These are phyloP conservation scores for Sphecodes monilicornis DNA, from an alignment of 2,888 invertebrate species.

Conservation along the genomic window DNA sequence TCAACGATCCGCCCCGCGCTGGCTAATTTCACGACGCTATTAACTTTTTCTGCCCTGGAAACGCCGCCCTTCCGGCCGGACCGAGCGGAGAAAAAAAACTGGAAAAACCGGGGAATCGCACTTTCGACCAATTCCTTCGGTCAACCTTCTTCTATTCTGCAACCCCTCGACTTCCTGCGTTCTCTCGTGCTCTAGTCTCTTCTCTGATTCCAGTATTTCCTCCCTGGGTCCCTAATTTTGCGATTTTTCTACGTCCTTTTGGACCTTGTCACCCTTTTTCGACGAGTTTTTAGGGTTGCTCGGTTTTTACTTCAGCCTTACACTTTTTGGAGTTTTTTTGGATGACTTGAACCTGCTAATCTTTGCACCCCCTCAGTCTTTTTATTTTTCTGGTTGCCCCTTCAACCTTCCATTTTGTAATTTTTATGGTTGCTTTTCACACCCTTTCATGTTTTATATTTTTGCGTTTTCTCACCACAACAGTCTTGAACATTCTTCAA, in stretches of 20 bases:
- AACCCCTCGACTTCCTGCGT: not conserved
- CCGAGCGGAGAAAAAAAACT: constrained; percentile 10
- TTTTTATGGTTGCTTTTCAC: not conserved
- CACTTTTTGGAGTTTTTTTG: not conserved
- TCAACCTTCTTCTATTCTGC: constrained; percentile 21
- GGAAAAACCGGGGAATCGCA: constrained; percentile 56
- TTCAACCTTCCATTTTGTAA: too few species aligned
- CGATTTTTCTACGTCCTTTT: not conserved
- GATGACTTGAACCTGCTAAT: not conserved
- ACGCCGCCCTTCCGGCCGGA: constrained; percentile 55
- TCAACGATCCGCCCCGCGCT: constrained; percentile 67
- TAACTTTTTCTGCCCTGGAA: constrained; percentile 76
- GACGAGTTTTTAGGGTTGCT: not conserved
- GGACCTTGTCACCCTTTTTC: not conserved
- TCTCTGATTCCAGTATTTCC: not conserved
- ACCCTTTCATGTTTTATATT: too few species aligned
- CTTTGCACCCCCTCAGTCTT: not conserved
- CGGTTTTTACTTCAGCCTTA: not conserved
- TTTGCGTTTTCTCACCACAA: too few species aligned
- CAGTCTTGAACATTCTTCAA: too few species aligned
- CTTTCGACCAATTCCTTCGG: constrained; percentile 44
- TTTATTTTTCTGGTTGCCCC: not conserved
- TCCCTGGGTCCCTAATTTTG: not conserved
- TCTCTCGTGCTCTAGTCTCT: not conserved
- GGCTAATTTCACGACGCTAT: constrained; percentile 81